Conservation (phyloP, 2,797 vertebrate genomes). For the Ctenopoma multispine region DNA sequence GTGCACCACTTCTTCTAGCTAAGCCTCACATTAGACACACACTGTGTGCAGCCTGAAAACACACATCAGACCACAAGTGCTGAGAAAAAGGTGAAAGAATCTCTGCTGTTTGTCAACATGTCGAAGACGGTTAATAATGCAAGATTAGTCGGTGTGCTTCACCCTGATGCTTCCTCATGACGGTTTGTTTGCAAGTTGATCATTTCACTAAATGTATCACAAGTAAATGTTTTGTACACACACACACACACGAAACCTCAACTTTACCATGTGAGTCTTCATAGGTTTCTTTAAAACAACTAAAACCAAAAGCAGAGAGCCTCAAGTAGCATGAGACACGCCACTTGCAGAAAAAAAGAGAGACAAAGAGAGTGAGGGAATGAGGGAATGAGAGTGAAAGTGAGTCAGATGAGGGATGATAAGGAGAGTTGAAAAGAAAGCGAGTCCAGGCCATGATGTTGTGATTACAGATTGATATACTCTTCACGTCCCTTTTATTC, state of each 20-base stretch:
- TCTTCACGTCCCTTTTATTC: constrained; percentile 71
- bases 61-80: background rate
- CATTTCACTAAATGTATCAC: too few species aligned
- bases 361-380: constrained; percentile 21
- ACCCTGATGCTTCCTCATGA: too few species aligned
- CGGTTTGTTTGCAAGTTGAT: background rate
- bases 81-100: background rate
- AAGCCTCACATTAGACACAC: constrained; percentile 57
- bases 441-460: constrained; percentile 60
- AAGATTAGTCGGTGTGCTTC: background rate
- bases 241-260: constrained; percentile 1
- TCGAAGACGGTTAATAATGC: too few species aligned
- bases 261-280: background rate
- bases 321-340: background rate
- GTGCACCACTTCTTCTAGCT: constrained; percentile 60
- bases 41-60: constrained; percentile 40
- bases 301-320: constrained; percentile 5
- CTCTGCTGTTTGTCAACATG: background rate
- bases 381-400: constrained; percentile 16
- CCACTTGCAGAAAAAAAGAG: constrained; percentile 29
- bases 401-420: constrained; percentile 53
- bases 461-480: constrained; percentile 84
- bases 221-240: background rate
- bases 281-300: constrained; percentile 28
- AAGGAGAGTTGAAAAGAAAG: constrained; percentile 50